These are phyloP conservation scores for Syngnathoides biaculeatus DNA, from an alignment of 2,113 vertebrate species.

Conservation along the genomic window DNA sequence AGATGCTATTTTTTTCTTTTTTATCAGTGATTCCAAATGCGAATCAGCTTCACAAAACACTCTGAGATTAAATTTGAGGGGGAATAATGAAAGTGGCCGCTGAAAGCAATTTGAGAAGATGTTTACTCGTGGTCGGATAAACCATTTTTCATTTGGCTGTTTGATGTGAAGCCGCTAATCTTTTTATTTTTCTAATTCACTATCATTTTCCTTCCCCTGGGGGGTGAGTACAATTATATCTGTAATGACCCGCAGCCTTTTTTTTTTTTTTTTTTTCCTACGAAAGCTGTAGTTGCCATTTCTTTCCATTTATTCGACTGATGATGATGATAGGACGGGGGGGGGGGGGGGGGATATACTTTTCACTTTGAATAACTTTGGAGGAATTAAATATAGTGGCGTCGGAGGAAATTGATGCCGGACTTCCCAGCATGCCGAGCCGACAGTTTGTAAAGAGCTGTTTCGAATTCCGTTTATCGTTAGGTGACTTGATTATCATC, in stretches of 20 bases:
- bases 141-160: constrained; percentile 44
- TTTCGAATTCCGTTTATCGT: too few species aligned
- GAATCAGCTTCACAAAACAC: constrained; percentile 53
- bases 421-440: too few species aligned
- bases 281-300: neutral
- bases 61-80: constrained; percentile 48
- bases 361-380: too few species aligned
- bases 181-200: constrained; percentile 37
- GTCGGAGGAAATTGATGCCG: too few species aligned
- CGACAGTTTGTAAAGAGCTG: too few species aligned
- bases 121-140: constrained; percentile 36
- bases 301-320: neutral
- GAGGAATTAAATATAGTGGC: too few species aligned
- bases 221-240: constrained; percentile 6
- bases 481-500: too few species aligned
- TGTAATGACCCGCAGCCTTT: constrained; percentile 11
- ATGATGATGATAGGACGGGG: too few species aligned
- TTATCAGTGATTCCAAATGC: constrained; percentile 64
- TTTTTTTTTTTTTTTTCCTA: constrained; percentile 8
- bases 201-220: constrained; percentile 17
- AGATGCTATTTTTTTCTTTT: constrained; percentile 20
- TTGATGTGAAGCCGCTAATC: constrained; percentile 38
- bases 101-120: constrained; percentile 46
- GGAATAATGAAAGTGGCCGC: constrained; percentile 46
- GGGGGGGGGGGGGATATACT: too few species aligned